Base-by-base conservation (phyloP, 1,140 invertebrate genomes). In the Drosophila repleta region DNA sequence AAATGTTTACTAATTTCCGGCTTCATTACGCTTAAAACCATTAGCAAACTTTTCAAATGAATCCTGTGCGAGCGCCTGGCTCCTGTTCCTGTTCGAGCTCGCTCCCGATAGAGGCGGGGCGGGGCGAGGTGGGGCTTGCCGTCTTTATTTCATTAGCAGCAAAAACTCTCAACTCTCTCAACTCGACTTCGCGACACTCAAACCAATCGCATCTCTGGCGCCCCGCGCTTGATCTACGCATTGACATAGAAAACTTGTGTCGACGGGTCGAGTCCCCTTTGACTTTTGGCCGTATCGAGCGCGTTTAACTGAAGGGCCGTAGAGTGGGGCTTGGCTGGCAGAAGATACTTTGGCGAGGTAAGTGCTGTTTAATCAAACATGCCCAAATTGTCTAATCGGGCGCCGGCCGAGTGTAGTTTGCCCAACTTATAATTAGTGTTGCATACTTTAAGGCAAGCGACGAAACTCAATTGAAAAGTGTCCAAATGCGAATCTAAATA, bases 1-100 rank as follows among this genome's bases (percentile, higher is more conserved):
- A 71, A 80, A 85, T 79, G 75, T 83, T 79, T 82, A 79, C 83
- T 88, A 82, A 87, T 88, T 87, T 82, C 83, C 83, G 75, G 75
- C 78, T 88, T 88, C 83, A 87, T 82, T 82, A 82, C 75, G 77
- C 77, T 81, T 74, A 76, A 81, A 87, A 60, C 70, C 76, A 82
- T 82, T 88, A 88, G 76, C 67, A 82, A 88, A 88, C 76, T 87
- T 87, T 74, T 55, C 62, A 76, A 87, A 79, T 69, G 72, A 76
- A 73, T 76, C 64, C 64, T 58, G 39, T 18, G 48, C 48, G 46
- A 67, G 64, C 41, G 29, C 10, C 29, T 41, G 13, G n/a, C n/a
- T 58, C 15, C 18, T 11, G 5, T n/a, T 13, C 10, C 39, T 41
- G 39, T 1, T 41, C n/a, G n/a, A 7, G 39, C 0, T 6, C 7